These are phyloP conservation scores for Torymus auratus DNA, from an alignment of 2,888 invertebrate genomes.

Conservation along the genomic window DNA sequence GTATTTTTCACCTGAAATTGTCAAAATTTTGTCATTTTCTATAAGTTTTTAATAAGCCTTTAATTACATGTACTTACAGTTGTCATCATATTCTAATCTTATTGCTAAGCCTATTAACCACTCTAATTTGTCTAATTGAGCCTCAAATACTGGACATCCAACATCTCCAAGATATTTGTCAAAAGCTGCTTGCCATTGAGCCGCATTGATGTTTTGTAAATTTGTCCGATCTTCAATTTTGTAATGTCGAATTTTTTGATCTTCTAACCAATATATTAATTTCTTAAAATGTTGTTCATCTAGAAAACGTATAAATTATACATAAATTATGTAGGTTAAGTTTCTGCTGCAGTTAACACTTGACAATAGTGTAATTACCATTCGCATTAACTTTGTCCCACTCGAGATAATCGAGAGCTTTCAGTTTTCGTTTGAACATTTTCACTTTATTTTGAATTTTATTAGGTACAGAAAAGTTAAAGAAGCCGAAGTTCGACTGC, in stretches of 20 bases:
- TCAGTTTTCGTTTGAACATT: constrained; percentile 88
- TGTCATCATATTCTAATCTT: constrained; percentile 88
- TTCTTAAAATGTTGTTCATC: constrained; percentile 89
- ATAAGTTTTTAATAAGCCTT: neutral
- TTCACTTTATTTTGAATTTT: neutral
- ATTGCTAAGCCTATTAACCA: constrained; percentile 93
- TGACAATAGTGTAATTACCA: constrained; percentile 78
- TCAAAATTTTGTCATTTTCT: neutral
- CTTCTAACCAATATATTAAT: constrained; percentile 93
- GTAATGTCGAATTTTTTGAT: constrained; percentile 93
- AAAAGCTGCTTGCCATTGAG: constrained; percentile 85
- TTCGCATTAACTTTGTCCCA: constrained; percentile 84
- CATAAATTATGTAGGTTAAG: neutral
- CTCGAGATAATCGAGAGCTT: constrained; percentile 87
- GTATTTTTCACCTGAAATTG: constrained; percentile 83
- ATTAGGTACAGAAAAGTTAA: no score
- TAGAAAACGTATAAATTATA: constrained; percentile 70
- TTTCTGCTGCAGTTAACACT: neutral
- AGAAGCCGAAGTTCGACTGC: no score
- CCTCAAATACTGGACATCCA: constrained; percentile 83
- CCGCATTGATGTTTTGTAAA: constrained; percentile 83
- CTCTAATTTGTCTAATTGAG: constrained; percentile 84
- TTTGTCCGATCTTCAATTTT: constrained; percentile 88
- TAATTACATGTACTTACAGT: constrained; percentile 78
- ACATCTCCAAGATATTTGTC: constrained; percentile 86